These are phyloP conservation scores for Sericinus montela DNA, from an alignment of 2,888 invertebrate species.

Conservation along the genomic window DNA sequence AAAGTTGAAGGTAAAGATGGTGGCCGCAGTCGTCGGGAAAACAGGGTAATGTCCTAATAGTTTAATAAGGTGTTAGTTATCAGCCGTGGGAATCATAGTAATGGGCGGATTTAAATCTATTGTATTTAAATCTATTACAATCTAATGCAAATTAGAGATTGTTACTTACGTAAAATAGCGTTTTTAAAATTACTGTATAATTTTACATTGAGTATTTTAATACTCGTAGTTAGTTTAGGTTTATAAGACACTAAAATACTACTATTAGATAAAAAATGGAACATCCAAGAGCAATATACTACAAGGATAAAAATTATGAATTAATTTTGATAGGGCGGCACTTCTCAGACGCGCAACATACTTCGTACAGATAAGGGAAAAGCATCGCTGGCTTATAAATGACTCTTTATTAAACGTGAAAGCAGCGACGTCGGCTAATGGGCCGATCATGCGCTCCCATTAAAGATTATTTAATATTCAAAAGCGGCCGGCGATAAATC, in stretches of 20 bases:
- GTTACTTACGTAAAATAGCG: no score
- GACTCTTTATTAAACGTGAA: conserved; percentile 79
- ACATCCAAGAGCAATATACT: conserved; percentile 19
- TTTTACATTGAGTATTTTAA: no score
- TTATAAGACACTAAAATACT: no score
- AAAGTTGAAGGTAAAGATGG: conserved; percentile 47
- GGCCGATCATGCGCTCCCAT: conserved; percentile 80
- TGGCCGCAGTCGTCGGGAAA: conserved; percentile 41
- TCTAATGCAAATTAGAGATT: no score
- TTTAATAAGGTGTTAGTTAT: conserved; percentile 54
- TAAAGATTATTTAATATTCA: conserved; percentile 80
- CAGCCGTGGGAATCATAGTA: conserved; percentile 27
- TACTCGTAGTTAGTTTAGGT: no score
- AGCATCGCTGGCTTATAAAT: conserved; percentile 77
- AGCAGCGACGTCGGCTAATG: conserved; percentile 78
- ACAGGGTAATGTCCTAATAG: conserved; percentile 61
- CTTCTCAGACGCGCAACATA: conserved; percentile 75
- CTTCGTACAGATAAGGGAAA: conserved; percentile 75
- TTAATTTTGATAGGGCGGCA: conserved; percentile 76
- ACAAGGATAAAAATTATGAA: conserved; percentile 75
- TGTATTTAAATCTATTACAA: no score
- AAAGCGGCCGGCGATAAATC: conserved; percentile 76
- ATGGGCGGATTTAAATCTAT: no score
- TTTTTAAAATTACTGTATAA: no score
- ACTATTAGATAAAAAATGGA: conserved; percentile 18